Percentiles rank a stretch among this genome's conserved stretches.
Conservation (phyloP, 2,113 vertebrate genomes). For the Lasiurus borealis region DNA sequence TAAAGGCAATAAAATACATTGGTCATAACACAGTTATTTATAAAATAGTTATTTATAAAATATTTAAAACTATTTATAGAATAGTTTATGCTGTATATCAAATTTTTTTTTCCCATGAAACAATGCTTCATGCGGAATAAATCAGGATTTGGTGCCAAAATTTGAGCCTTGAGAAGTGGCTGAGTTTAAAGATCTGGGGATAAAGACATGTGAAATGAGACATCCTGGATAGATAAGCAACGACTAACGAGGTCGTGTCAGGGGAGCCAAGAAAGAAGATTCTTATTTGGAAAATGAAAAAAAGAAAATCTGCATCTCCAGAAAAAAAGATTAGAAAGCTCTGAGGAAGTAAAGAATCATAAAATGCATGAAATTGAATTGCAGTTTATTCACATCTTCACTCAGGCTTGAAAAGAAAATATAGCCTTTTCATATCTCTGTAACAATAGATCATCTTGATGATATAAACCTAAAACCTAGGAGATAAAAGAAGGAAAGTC, state of each 20-base stretch:
- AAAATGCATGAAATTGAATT: not conserved
- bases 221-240: not conserved
- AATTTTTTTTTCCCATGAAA: not conserved
- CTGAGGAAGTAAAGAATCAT: not conserved
- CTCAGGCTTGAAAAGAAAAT: conserved; percentile 4
- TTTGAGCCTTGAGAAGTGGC: not conserved
- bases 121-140: not conserved
- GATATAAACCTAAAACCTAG: not conserved
- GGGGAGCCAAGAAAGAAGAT: not conserved
- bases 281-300: not conserved
- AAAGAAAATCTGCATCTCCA: not conserved
- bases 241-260: not conserved
- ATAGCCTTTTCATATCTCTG: not conserved
- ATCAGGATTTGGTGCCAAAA: not conserved
- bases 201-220: not conserved
- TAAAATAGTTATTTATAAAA: not conserved
- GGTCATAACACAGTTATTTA: not conserved
- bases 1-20: not conserved
- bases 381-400: not conserved
- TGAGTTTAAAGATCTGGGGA: not conserved
- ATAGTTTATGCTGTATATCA: not conserved
- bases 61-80: not conserved
- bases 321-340: conserved; percentile 41
- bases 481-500: not conserved
- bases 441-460: not conserved